Evolutionary conservation across 2,888 invertebrate genomes (phyloP), one percentile per base, ranked within the genome.

Genomic region (Ichneumoninae sp.): DNA sequence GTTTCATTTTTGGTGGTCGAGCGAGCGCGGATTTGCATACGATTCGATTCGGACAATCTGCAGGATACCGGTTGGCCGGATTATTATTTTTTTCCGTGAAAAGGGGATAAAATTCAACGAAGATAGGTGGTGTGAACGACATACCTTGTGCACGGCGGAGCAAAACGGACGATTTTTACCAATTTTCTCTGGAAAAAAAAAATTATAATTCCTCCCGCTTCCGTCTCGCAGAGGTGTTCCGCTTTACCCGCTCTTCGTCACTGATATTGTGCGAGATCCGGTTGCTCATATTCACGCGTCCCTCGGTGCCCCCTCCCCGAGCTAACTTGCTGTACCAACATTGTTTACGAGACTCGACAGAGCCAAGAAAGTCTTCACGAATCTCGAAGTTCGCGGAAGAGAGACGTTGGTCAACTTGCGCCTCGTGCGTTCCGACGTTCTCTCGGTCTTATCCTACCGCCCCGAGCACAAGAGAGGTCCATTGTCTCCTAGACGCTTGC

Each of bases 271-370:
- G 77, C 72, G 62, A 74, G 68, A 84, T 72, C 26, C 65, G 60
- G 50, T 80, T 71, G 75, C 33, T 71, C 65, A 52, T 33, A 84
- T 57, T 19, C 79, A 54, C 50, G 62, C n/a, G 8, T 54, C 70
- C 44, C 44, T 13, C 16, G 13, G 52, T 13, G 26, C 54, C 33
- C 50, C 66, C 57, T 70, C 70, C 71, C 50, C 30, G 44, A 36
- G 71, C 79, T 52, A 30, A 54, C 70, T 33, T 44, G 33, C 52
- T 19, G 22, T 22, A 19, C 50, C 13, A 82, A 79, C 84, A 82
- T 84, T 82, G 84, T 82, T 84, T 70, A 75, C 78, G 13, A 79
- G 82, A 84, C 84, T 84, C 76, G 71, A 84, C 75, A 79, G 79
- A 82, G 74, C 84, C 44, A 36, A 22, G 22, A 47, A 79, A 84